These are phyloP conservation scores for Macaria liturata DNA, from an alignment of 2,888 invertebrate genomes.

Conservation along the genomic window DNA sequence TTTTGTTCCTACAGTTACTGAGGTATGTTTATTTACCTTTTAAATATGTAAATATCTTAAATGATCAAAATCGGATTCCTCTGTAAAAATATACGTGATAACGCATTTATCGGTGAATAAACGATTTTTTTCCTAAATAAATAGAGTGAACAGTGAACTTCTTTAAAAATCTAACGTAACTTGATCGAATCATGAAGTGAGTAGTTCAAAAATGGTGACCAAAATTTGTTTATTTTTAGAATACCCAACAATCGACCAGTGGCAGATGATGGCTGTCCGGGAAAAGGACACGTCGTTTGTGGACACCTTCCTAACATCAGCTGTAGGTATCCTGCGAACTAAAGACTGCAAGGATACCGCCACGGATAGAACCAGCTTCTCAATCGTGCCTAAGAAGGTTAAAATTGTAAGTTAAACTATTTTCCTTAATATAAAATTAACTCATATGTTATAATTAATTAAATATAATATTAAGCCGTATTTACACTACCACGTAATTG, in stretches of 20 bases:
- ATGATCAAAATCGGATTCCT: no score
- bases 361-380: constrained; percentile 86
- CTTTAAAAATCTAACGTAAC: no score
- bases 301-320: constrained; percentile 91
- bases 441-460: not conserved
- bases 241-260: constrained; percentile 88
- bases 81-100: no score
- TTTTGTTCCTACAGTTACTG: no score
- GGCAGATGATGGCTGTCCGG: constrained; percentile 91
- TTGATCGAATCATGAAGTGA: no score
- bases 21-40: no score
- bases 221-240: constrained; percentile 60
- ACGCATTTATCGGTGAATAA: no score
- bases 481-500: no score
- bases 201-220: no score
- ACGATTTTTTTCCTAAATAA: no score
- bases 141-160: no score
- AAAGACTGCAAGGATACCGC: constrained; percentile 82
- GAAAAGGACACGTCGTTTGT: constrained; percentile 94
- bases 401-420: constrained; percentile 83
- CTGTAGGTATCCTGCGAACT: constrained; percentile 89
- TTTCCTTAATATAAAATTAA: not conserved
- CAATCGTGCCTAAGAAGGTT: constrained; percentile 89
- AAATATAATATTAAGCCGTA: not conserved
- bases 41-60: no score